A percentile compares a stretch with the other conserved stretches of the same genome.
Conservation (phyloP, 2,888 invertebrate species). For the Xestia ashworthii region DNA sequence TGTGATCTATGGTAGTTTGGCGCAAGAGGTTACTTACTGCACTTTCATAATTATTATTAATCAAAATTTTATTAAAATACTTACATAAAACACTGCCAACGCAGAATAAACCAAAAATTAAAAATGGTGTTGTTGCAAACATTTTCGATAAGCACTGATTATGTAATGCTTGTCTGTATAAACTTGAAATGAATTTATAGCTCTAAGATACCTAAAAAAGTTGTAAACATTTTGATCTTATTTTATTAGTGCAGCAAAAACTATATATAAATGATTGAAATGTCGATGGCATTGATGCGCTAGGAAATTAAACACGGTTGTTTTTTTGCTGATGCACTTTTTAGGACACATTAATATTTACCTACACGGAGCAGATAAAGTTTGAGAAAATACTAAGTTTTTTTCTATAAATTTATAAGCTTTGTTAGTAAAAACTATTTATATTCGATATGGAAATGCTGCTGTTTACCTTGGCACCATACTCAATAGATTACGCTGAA, state of each 20-base stretch:
- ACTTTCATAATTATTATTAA: neutral
- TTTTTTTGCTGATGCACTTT: neutral
- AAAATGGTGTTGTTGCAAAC: neutral
- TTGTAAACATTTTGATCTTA: neutral
- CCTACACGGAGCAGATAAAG: neutral
- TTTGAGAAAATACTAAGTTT: neutral
- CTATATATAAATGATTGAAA: neutral
- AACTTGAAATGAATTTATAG: neutral
- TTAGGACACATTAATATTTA: neutral
- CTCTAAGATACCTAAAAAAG: neutral
- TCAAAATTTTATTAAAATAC: neutral
- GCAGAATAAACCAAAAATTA: constrained; percentile 1
- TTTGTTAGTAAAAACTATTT: neutral
- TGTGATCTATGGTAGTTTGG: neutral
- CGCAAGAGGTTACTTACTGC: neutral
- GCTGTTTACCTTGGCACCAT: neutral
- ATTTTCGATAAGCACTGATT: neutral
- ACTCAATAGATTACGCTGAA: neutral
- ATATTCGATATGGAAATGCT: neutral
- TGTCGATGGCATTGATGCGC: neutral
- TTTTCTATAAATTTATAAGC: too few relatives aligned
- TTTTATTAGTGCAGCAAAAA: constrained; percentile 5
- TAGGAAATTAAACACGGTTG: neutral
- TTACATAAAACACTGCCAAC: neutral
- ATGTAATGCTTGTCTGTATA: neutral